Evolutionary conservation across 2,888 invertebrate genomes (phyloP), one percentile per base, ranked within the genome.

Genomic region (Drosophila mulleri): DNA sequence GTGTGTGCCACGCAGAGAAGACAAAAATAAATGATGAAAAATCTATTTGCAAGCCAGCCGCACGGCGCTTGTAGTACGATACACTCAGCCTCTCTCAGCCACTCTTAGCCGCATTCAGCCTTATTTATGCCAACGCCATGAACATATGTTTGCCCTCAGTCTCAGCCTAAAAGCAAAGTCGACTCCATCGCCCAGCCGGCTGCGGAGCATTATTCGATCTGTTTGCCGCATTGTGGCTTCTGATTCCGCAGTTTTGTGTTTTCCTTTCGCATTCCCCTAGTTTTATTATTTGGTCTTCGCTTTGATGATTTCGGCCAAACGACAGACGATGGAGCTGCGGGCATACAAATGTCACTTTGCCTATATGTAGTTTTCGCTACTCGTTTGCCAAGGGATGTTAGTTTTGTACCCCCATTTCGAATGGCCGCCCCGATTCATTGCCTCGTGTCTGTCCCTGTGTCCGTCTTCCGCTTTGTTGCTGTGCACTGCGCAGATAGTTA

Each of bases 221-320:
- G 58, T 71, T 56, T 18, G 50, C 44, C 61, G 45, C 54, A 62
- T 61, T 78, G 78, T 72, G 75, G 67, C 62, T 65, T 32, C 45
- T 59, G 67, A 59, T 71, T 58, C 50, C 66, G 63, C 54, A 64
- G 45, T 66, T 59, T 71, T 65, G 68, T 48, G 72, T 61, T 70
- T 73, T 62, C 48, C 53, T 54, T 76, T 71, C 56, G 54, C 63
- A 67, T 77, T 41, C n/a, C 72, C 53, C 53, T 68, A 64, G 84
- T 83, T 83, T 80, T 84, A 86, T 86, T 83, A 75, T 82, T 75
- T 80, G 50, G 67, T 57, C 72, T 57, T n/a, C 66, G 70, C 76
- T 68, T 75, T 72, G 82, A 80, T 72, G 78, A 71, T 69, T 69
- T 74, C 56, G 53, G 45, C 44, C 60, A 52, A 75, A 54, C 32